Evolutionary conservation across 2,797 vertebrate genomes (phyloP).

Genomic region (Hydrolagus colliei): DNA sequence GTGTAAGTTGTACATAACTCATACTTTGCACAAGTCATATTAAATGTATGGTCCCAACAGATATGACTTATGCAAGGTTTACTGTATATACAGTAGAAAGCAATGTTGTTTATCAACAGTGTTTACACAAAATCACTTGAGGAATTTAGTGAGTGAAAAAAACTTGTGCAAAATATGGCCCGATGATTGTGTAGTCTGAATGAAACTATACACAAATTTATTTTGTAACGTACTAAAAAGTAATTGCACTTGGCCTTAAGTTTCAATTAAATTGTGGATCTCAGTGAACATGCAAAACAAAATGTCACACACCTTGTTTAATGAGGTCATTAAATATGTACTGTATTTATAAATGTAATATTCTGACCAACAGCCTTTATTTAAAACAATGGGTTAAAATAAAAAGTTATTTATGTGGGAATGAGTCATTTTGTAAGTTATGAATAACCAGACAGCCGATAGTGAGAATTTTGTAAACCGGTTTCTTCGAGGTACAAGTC

Average conservation of each 20-base stretch:
- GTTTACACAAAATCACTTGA: neutral
- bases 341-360: neutral
- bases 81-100: neutral
- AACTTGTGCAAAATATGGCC: neutral
- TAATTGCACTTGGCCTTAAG: neutral
- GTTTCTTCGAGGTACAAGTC: no score
- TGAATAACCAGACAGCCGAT: no score
- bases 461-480: no score
- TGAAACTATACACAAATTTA: neutral
- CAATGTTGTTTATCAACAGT: neutral
- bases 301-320: neutral
- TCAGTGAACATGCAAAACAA: neutral
- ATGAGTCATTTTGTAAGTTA: no score
- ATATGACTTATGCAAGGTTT: no score
- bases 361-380: neutral
- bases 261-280: neutral
- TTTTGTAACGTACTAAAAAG: neutral
- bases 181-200: neutral
- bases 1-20: no score
- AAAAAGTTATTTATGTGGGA: no score
- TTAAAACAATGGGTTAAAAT: no score
- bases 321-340: neutral
- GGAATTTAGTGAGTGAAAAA: neutral
- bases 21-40: no score
- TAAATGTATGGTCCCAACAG: no score